Percentiles rank a stretch among this genome's conserved stretches.
Conservation (phyloP, 1,140 invertebrate genomes). For the Chrysomallon squamiferum region DNA sequence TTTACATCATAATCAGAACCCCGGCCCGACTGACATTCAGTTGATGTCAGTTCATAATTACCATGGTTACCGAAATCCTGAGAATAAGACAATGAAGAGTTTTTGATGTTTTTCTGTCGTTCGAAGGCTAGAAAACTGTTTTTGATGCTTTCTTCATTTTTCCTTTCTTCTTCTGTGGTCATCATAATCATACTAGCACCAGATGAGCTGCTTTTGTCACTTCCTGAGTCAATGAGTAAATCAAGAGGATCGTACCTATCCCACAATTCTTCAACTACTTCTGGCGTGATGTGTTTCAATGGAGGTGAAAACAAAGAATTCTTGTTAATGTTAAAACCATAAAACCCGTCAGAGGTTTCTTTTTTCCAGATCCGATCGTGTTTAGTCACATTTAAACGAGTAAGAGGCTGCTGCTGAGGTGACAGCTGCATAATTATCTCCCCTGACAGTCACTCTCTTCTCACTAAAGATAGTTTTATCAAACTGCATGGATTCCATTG, state of each 20-base stretch:
- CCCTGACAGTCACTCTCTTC: neutral
- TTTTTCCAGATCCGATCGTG: constrained; percentile 43
- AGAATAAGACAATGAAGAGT: constrained; percentile 12
- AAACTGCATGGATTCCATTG: too few relatives aligned
- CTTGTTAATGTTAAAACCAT: constrained; percentile 11
- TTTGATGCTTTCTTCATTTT: constrained; percentile 43
- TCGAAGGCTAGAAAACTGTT: constrained; percentile 35
- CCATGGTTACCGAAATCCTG: constrained; percentile 3
- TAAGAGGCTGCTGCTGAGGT: constrained; percentile 33
- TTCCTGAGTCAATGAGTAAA: constrained; percentile 29
- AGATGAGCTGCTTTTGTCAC: constrained; percentile 45
- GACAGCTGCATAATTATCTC: constrained; percentile 10
- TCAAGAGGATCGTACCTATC: constrained; percentile 39
- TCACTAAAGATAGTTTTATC: too few relatives aligned
- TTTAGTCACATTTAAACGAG: constrained; percentile 42
- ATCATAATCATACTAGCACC: constrained; percentile 55
- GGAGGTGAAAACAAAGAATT: constrained; percentile 31
- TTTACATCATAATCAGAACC: constrained; percentile 21
- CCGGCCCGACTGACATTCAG: constrained; percentile 8
- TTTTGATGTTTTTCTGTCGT: constrained; percentile 15
- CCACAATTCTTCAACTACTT: constrained; percentile 38
- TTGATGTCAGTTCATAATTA: neutral
- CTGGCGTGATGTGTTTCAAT: constrained; percentile 39
- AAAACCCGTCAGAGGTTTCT: constrained; percentile 22
- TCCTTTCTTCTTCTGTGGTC: constrained; percentile 46